Conservation (phyloP, 1,140 invertebrate genomes). For the Diorhabda carinulata region DNA sequence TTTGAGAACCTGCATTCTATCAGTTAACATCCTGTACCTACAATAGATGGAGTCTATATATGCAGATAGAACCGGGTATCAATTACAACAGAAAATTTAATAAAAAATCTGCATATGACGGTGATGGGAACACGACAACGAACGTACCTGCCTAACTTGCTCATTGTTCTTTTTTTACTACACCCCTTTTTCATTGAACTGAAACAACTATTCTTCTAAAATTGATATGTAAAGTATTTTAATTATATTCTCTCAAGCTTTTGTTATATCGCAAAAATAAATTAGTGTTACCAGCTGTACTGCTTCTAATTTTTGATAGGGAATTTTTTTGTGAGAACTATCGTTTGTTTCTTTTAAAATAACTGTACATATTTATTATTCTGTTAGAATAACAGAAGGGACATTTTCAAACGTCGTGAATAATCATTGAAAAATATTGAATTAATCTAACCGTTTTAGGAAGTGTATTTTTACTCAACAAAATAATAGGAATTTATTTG, state of each 20-base stretch:
- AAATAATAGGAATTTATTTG: too few relatives aligned
- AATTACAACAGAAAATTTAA: slow-evolving; percentile 16
- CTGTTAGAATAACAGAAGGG: too few relatives aligned
- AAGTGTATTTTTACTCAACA: too few relatives aligned
- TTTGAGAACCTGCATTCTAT: neutral
- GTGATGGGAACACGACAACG: slow-evolving; percentile 16
- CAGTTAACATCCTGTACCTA: slow-evolving; percentile 9
- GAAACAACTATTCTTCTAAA: slow-evolving; percentile 15
- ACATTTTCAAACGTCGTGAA: too few relatives aligned
- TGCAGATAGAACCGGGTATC: slow-evolving; percentile 5
- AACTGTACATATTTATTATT: neutral
- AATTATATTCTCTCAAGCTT: slow-evolving; percentile 13
- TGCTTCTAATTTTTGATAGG: neutral
- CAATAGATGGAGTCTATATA: slow-evolving; percentile 12
- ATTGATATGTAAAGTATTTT: slow-evolving; percentile 18
- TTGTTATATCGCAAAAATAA: slow-evolving; percentile 16
- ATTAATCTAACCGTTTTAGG: too few relatives aligned
- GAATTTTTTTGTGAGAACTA: neutral
- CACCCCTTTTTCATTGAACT: slow-evolving; percentile 18
- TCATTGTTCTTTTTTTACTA: slow-evolving; percentile 15
- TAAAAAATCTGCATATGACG: slow-evolving; percentile 15
- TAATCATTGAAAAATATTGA: too few relatives aligned
- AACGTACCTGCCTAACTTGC: slow-evolving; percentile 10
- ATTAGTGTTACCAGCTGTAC: slow-evolving; percentile 14
- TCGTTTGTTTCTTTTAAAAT: neutral